Percentiles rank a stretch among this genome's conserved stretches.
Conservation (phyloP, 64 coral and sea anemone genomes). For the Acropora tenuis region DNA sequence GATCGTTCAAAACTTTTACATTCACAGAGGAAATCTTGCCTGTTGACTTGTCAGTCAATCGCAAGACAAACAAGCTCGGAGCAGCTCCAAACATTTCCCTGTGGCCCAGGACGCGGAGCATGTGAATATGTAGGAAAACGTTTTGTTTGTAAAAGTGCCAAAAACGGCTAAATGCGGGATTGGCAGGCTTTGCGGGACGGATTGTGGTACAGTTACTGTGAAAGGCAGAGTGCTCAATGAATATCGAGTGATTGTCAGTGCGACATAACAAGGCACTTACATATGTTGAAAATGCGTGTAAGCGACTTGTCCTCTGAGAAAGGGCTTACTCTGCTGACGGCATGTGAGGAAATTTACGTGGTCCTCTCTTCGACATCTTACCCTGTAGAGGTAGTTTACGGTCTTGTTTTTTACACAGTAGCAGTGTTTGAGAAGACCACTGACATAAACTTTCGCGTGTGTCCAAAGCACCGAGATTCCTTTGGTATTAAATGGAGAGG, state of each 20-base stretch:
- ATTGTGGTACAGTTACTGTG: conserved; percentile 13
- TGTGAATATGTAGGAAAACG: no score
- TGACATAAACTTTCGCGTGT: not conserved
- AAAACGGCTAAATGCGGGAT: not conserved
- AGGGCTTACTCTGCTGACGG: not conserved
- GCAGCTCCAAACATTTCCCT: not conserved
- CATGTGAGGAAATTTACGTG: not conserved
- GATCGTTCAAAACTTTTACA: no score
- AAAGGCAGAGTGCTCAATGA: not conserved
- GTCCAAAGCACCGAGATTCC: conserved; percentile 18
- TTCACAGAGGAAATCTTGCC: no score
- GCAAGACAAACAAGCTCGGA: not conserved
- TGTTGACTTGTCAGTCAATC: no score
- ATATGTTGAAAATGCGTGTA: conserved; percentile 34
- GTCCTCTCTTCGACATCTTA: not conserved
- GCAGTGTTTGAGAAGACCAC: not conserved
- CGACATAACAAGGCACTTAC: conserved; percentile 22
- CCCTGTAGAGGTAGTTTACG: not conserved
- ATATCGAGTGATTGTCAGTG: conserved; percentile 10
- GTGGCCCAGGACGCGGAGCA: no score
- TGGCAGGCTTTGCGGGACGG: not conserved
- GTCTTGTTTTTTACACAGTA: not conserved
- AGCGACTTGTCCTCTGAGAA: conserved; percentile 4
- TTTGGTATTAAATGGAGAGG: conserved; percentile 19
- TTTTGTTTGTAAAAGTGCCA: no score